Percentiles rank a stretch among this genome's conserved stretches.
These are phyloP conservation scores for Girardinus metallicus DNA, from an alignment of 2,797 vertebrate genomes.

Conservation along the genomic window DNA sequence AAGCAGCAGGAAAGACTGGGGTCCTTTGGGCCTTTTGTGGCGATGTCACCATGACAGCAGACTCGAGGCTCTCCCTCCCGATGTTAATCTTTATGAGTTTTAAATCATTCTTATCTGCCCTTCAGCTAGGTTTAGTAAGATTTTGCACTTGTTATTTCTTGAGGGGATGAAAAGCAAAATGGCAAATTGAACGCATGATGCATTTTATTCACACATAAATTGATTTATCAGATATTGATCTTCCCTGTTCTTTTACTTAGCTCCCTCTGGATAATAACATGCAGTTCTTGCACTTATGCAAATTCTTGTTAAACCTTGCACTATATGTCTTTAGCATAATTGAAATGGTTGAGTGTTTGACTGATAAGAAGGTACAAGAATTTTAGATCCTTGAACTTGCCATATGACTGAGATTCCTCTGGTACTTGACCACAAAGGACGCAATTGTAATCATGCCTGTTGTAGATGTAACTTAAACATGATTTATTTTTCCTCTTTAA, in stretches of 20 bases:
- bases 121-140: conserved; percentile 80
- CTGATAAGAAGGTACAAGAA: conserved; percentile 42
- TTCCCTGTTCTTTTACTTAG: conserved; percentile 52
- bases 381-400: conserved; percentile 55
- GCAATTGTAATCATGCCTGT: conserved; percentile 65
- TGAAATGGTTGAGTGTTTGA: conserved; percentile 54
- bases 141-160: conserved; percentile 80
- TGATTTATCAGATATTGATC: conserved; percentile 58
- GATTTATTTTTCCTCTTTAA: conserved; percentile 29
- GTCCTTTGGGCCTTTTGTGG: conserved; percentile 71
- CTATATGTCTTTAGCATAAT: conserved; percentile 67
- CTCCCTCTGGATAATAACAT: conserved; percentile 78
- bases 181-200: conserved; percentile 75
- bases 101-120: conserved; percentile 75
- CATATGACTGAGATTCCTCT: conserved; percentile 58
- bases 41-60: conserved; percentile 82
- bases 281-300: conserved; percentile 76
- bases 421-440: conserved; percentile 66
- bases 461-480: conserved; percentile 70
- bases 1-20: conserved; percentile 75
- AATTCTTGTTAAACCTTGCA: conserved; percentile 79
- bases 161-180: conserved; percentile 73
- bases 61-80: conserved; percentile 75
- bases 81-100: conserved; percentile 77
- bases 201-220: conserved; percentile 65